phyloP scores from a whole-genome alignment of 2,797 vertebrate species.

The Eutrigla gurnardus region DNA sequence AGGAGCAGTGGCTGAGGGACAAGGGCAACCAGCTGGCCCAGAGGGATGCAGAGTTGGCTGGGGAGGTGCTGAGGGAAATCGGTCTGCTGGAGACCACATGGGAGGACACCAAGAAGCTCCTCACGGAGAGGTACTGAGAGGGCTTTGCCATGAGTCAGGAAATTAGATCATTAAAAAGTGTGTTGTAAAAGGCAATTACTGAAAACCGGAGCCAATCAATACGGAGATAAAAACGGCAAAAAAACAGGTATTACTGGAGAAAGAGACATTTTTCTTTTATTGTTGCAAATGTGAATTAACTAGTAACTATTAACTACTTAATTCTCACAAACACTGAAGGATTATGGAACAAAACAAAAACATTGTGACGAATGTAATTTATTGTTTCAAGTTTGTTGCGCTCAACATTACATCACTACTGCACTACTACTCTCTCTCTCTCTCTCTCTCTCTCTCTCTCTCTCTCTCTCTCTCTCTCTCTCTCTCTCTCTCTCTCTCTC shows the following conservation, averaged over 20 bases:
- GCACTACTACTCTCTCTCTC: neutral
- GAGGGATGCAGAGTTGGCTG: conserved; percentile 88
- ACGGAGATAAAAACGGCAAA: neutral
- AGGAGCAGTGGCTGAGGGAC: conserved; percentile 94
- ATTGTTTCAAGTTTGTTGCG: neutral
- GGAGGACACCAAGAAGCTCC: conserved; percentile 91
- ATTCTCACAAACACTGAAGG: neutral
- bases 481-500: too few relatives aligned
- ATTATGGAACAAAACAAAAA: neutral
- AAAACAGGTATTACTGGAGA: neutral
- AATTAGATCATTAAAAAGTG: neutral
- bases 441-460: too few relatives aligned
- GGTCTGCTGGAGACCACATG: conserved; percentile 88
- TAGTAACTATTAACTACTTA: neutral
- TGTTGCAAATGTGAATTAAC: too few relatives aligned
- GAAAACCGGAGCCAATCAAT: neutral
- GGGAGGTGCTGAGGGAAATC: conserved; percentile 89
- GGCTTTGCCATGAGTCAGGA: neutral
- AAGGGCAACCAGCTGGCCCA: conserved; percentile 94
- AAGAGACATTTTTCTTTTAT: neutral
- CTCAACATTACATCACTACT: neutral
- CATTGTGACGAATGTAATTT: neutral
- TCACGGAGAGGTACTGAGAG: conserved; percentile 89
- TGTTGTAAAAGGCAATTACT: neutral
- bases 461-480: too few relatives aligned